phyloP scores from a whole-genome alignment of 2,888 invertebrate genomes.

The Euzetes globulus region DNA sequence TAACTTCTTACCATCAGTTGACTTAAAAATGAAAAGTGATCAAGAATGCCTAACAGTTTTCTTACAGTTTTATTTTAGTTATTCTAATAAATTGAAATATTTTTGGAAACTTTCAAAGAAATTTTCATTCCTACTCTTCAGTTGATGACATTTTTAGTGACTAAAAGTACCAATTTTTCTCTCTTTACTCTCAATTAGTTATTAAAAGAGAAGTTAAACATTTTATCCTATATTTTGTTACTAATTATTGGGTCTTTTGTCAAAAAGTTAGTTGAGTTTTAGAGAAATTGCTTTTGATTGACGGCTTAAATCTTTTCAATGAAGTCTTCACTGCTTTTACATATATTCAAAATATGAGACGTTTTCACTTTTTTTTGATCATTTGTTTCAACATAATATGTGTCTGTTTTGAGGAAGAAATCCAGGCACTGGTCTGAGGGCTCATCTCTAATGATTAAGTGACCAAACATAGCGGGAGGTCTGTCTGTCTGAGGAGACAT shows the following conservation, averaged over 20 bases:
- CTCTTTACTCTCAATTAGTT: constrained; percentile 7
- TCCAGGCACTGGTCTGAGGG: not conserved
- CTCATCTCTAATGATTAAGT: constrained; percentile 22
- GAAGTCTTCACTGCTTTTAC: not conserved
- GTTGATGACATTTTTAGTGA: constrained; percentile 26
- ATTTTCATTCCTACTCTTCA: too few species aligned
- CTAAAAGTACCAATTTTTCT: constrained; percentile 18
- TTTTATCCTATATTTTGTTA: not conserved
- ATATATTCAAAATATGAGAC: not conserved
- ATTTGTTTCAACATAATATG: not conserved
- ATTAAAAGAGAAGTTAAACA: not conserved
- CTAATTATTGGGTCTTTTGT: not conserved
- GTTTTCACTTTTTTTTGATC: not conserved
- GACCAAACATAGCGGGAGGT: constrained; percentile 29
- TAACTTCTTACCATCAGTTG: too few species aligned
- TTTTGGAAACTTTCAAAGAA: too few species aligned
- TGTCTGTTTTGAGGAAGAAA: constrained; percentile 16
- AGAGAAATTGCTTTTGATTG: not conserved
- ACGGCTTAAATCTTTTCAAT: not conserved
- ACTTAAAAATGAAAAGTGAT: too few species aligned
- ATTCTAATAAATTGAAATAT: too few species aligned
- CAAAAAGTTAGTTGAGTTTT: not conserved
- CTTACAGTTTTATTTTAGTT: too few species aligned
- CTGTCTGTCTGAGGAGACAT: not conserved
- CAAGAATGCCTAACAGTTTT: too few species aligned